Conservation (phyloP, 1,140 invertebrate genomes). For the Portunus trituberculatus region DNA sequence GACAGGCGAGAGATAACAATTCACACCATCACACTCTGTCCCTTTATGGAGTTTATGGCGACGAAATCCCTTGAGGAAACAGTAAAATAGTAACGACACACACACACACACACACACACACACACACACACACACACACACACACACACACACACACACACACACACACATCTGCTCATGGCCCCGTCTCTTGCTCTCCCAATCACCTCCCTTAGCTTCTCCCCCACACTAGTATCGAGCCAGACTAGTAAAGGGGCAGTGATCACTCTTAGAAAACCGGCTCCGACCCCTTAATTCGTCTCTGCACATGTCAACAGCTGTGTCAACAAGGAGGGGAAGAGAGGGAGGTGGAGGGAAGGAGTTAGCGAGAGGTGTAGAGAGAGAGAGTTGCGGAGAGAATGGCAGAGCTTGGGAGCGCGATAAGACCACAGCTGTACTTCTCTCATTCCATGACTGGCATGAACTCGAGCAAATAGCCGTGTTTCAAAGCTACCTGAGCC, state of each 20-base stretch:
- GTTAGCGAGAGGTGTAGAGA: neutral
- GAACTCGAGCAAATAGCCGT: neutral
- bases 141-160: conserved; percentile 11
- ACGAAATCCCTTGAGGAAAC: neutral
- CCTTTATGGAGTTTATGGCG: neutral
- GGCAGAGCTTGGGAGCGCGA: neutral
- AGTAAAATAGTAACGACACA: neutral
- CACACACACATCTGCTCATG: neutral
- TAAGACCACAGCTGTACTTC: neutral
- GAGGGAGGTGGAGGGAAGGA: neutral
- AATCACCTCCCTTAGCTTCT: neutral
- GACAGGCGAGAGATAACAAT: neutral
- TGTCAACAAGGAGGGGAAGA: neutral
- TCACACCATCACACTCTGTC: neutral
- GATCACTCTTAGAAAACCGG: neutral
- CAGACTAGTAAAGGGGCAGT: neutral
- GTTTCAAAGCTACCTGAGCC: too few species aligned
- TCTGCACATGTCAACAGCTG: neutral
- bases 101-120: neutral
- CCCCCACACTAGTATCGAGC: neutral
- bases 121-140: conserved; percentile 17
- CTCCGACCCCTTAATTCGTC: neutral
- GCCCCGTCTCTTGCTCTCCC: neutral
- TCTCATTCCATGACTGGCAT: neutral
- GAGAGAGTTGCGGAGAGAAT: neutral